phyloP scores from a whole-genome alignment of 2,797 vertebrate genomes.

The Dendrocincla fuliginosa region DNA sequence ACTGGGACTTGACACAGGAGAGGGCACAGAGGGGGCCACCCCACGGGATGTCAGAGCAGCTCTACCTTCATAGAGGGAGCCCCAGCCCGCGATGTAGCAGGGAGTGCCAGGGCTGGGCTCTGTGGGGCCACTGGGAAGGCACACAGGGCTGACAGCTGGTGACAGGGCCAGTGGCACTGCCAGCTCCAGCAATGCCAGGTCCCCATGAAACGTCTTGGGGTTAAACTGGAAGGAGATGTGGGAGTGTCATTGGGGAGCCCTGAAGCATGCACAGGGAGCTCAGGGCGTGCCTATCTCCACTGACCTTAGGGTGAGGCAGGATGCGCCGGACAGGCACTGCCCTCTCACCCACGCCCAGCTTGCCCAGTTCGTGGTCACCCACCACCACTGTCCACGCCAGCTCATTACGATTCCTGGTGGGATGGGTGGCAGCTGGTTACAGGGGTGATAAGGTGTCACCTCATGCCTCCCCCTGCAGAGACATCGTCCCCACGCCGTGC shows the following conservation, averaged over 20 bases:
- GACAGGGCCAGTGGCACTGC: slow-evolving; percentile 78
- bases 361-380: slow-evolving; percentile 86
- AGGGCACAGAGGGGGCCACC: neutral
- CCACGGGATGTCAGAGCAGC: accelerated
- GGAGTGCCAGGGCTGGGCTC: slow-evolving; percentile 85
- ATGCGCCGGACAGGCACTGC: slow-evolving; percentile 88
- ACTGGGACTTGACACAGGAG: neutral
- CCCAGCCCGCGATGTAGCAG: slow-evolving; percentile 93
- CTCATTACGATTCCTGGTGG: slow-evolving; percentile 83
- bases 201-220: slow-evolving; percentile 90
- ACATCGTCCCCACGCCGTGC: neutral
- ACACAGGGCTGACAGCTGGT: slow-evolving; percentile 82
- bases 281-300: neutral
- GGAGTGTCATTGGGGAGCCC: accelerated
- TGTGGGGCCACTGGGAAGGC: slow-evolving; percentile 81
- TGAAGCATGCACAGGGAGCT: accelerated
- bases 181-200: slow-evolving; percentile 91
- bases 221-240: slow-evolving; percentile 81
- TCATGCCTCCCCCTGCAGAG: neutral
- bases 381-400: slow-evolving; percentile 89
- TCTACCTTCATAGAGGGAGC: slow-evolving; percentile 91
- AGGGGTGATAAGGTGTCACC: neutral
- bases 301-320: slow-evolving; percentile 91
- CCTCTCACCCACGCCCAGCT: slow-evolving; percentile 79
- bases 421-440: neutral